Base-by-base conservation (phyloP, 2,888 invertebrate species). In the Drosophila kanekoi region DNA sequence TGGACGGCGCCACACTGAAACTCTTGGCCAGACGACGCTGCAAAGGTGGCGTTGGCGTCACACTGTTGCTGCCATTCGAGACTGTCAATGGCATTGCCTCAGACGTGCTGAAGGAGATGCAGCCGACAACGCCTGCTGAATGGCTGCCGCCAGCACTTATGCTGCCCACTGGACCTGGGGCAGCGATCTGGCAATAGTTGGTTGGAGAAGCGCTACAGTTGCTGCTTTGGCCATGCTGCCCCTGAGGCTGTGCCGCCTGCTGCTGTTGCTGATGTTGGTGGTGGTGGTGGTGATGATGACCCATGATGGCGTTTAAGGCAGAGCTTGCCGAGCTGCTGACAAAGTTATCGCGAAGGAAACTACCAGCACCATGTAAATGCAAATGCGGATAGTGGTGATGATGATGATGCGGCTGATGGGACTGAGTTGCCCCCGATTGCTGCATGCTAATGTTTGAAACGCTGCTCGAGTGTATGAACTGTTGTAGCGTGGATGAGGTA, bases 1-100 rank as follows among this genome's bases (percentile, higher is more conserved):
- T 68, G 88, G 96, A 95, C 90, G 96, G 95, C 88, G 97, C 95
- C 90, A 97, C 97, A 94, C 97, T 97, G 94, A 97, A 97, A 93
- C 97, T 97, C 94, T 97, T 97, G 90, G 97, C 97, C 92, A 97
- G 95, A 90, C 97, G 95, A 90, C 97, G 95, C 93, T 97, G 97
- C 83, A 97, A 95, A 84, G 97, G 97, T 89, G 97, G 97, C 86
- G 97, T 97, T 76, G 95, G 95, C 56, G 92, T 72, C 38, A 86
- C 91, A 68, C 87, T 90, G 79, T 87, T 90, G 64, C 70, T 72
- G 65, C 61, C 52, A 44, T 47, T 61, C 1, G 81, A 49, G 49
- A 14, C 45, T 18, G 60, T 51, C 37, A 61, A 10, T 8, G 76
- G 70, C 43, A 18, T 28, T 28, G 59, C 48, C 58, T 81, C 59